phyloP scores from a whole-genome alignment of 1,140 invertebrate species.

The Mamestra configurata region DNA sequence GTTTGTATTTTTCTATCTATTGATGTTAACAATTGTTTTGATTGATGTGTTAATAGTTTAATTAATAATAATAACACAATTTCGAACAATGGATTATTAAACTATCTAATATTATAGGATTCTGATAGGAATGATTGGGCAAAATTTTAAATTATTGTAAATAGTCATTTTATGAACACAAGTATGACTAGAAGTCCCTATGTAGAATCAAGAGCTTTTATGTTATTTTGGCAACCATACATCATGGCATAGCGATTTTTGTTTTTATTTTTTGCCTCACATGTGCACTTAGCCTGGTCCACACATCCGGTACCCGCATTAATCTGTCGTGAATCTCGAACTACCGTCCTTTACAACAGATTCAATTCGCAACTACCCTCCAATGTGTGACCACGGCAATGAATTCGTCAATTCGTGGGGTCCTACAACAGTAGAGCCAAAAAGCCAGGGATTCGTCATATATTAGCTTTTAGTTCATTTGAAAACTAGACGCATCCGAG shows the following conservation, averaged over 20 bases:
- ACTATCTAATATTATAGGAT: constrained; percentile 3
- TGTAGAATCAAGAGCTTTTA: constrained; percentile 27
- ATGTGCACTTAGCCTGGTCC: constrained; percentile 68
- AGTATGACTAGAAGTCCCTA: constrained; percentile 26
- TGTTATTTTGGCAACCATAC: constrained; percentile 61
- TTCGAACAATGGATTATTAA: constrained; percentile 22
- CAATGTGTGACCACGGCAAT: constrained; percentile 29
- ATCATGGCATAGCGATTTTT: constrained; percentile 59
- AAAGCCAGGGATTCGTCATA: constrained; percentile 65
- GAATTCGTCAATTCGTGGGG: constrained; percentile 45
- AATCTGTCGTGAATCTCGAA: background rate
- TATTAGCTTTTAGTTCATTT: constrained; percentile 51
- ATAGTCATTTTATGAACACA: constrained; percentile 15
- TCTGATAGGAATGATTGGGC: constrained; percentile 15
- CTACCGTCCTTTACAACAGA: background rate
- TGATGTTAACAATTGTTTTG: constrained; percentile 18
- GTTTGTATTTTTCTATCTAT: constrained; percentile 12
- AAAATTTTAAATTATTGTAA: constrained; percentile 18
- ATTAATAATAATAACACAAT: constrained; percentile 20
- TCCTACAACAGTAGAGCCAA: constrained; percentile 42
- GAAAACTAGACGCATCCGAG: constrained; percentile 49
- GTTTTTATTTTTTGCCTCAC: constrained; percentile 81
- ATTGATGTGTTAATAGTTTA: constrained; percentile 30
- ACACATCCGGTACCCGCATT: constrained; percentile 25
- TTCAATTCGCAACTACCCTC: background rate